A percentile compares a stretch with the other conserved stretches of the same genome.
phyloP scores from a whole-genome alignment of 2,113 vertebrate genomes.

The Apistogramma diplotaenia region DNA sequence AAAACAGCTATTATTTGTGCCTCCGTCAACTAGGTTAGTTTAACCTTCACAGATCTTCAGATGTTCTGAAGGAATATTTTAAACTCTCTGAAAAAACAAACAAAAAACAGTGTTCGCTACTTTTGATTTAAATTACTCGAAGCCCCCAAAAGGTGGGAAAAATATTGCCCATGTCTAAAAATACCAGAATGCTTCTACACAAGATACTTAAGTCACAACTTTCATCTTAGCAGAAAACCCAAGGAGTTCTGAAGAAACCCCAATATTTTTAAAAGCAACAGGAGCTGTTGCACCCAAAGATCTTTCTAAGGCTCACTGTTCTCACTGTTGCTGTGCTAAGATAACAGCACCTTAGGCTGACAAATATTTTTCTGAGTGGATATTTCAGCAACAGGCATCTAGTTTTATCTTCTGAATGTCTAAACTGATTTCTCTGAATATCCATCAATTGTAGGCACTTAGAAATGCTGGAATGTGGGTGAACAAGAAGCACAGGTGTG shows the following conservation, averaged over 20 bases:
- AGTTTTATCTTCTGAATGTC: neutral
- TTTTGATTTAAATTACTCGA: neutral
- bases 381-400: conserved; percentile 5
- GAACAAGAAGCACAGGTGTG: neutral
- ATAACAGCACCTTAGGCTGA: neutral
- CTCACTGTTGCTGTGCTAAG: conserved; percentile 34
- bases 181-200: neutral
- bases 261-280: neutral
- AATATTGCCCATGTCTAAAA: neutral
- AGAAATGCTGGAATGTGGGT: neutral
- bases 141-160: neutral
- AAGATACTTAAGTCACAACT: neutral
- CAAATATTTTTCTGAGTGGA: conserved; percentile 28
- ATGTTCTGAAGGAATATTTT: neutral
- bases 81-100: neutral
- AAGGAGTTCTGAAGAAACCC: neutral
- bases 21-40: neutral
- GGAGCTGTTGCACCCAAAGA: conserved; percentile 9
- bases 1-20: neutral
- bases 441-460: conserved; percentile 16
- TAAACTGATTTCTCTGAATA: conserved; percentile 1
- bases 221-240: neutral
- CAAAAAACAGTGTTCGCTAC: too few species aligned
- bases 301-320: conserved; percentile 22
- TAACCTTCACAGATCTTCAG: neutral